Percentiles rank a stretch among this genome's conserved stretches.
Conservation (phyloP, 1,140 invertebrate species). For the Marisa cornuarietis region DNA sequence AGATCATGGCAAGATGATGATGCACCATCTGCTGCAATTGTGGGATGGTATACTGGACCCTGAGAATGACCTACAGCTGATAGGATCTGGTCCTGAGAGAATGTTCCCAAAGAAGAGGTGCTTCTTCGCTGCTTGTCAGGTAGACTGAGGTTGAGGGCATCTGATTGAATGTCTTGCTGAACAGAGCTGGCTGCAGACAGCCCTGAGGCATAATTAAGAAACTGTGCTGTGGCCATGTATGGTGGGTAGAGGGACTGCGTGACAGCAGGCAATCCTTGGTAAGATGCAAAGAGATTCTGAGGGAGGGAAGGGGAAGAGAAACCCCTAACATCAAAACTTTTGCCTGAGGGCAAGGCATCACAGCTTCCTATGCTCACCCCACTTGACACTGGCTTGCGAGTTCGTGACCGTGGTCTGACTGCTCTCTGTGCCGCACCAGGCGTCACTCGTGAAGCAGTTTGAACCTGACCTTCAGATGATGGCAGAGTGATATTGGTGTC, state of each 20-base stretch:
- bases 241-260: conserved; percentile 44
- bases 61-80: conserved; percentile 9
- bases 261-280: conserved; percentile 22
- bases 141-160: conserved; percentile 57
- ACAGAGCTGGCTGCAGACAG: conserved; percentile 42
- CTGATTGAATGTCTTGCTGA: conserved; percentile 39
- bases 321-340: neutral
- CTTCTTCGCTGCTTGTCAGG: conserved; percentile 29
- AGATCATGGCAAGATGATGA: conserved; percentile 24
- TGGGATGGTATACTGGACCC: neutral
- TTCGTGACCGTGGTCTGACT: neutral
- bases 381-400: no score
- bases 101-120: neutral
- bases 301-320: conserved; percentile 8
- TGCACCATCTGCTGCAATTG: conserved; percentile 17
- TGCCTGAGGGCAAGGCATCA: neutral
- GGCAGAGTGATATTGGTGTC: neutral
- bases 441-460: neutral
- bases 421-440: conserved; percentile 13
- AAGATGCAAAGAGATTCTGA: conserved; percentile 25
- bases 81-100: neutral
- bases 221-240: conserved; percentile 38
- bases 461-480: conserved; percentile 5
- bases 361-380: neutral
- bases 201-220: conserved; percentile 31